Percentiles rank a stretch among this genome's conserved stretches.
phyloP scores from a whole-genome alignment of 2,113 vertebrate species.

The Odontesthes bonariensis region DNA sequence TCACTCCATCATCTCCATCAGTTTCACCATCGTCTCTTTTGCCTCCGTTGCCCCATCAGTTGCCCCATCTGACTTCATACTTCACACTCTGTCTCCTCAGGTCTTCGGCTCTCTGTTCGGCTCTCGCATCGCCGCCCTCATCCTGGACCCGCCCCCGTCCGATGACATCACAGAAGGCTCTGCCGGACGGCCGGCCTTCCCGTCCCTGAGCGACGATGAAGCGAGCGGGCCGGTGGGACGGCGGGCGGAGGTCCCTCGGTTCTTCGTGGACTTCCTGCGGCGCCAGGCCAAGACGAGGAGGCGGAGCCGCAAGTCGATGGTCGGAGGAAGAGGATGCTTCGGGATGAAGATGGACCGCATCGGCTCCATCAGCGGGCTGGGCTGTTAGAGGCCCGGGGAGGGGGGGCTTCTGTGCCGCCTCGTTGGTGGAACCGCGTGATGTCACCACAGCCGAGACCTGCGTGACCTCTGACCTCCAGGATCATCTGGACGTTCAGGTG shows the following conservation, averaged over 20 bases:
- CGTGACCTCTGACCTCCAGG: slow-evolving; percentile 50
- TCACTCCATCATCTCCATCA: no score
- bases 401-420: no score
- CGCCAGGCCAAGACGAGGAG: slow-evolving; percentile 72
- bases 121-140: slow-evolving; percentile 65
- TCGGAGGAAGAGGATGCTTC: slow-evolving; percentile 82
- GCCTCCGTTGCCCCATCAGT: no score
- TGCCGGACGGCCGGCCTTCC: background rate
- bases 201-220: background rate
- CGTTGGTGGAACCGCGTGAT: rapidly evolving
- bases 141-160: slow-evolving; percentile 50
- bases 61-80: no score
- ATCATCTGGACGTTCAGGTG: background rate
- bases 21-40: no score
- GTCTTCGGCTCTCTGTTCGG: slow-evolving; percentile 75
- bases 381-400: slow-evolving; percentile 81
- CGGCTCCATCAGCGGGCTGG: slow-evolving; percentile 84
- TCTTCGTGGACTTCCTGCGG: slow-evolving; percentile 76
- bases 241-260: slow-evolving; percentile 34
- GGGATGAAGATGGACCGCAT: slow-evolving; percentile 89
- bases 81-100: slow-evolving; percentile 59
- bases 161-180: slow-evolving; percentile 74
- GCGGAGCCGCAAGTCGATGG: slow-evolving; percentile 72
- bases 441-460: no score
- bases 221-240: background rate